phyloP scores from a whole-genome alignment of 2,113 vertebrate species.

The Syrmaticus mikado region DNA sequence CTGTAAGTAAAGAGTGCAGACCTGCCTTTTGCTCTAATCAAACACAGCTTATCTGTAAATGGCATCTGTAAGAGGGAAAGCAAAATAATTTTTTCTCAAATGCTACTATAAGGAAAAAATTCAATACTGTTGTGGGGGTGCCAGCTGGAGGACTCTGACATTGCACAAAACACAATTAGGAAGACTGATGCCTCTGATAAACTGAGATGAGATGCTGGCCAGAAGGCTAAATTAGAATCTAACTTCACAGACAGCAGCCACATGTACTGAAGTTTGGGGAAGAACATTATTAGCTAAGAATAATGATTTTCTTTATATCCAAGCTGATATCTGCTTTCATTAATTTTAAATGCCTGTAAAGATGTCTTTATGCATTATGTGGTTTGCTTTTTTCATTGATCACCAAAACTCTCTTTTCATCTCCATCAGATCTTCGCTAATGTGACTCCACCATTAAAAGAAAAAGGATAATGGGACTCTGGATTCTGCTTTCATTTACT shows the following conservation, averaged over 20 bases:
- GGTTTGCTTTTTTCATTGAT: not conserved
- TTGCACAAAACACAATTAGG: not conserved
- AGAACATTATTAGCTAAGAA: not conserved
- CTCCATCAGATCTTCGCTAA: not conserved
- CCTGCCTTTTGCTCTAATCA: not conserved
- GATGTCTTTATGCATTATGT: not conserved
- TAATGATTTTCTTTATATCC: not conserved
- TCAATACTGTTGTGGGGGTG: not conserved
- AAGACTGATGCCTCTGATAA: not conserved
- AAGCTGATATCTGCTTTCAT: not conserved
- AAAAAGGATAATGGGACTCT: not conserved
- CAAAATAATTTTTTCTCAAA: not conserved
- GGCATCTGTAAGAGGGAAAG: not conserved
- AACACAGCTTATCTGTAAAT: constrained; percentile 3
- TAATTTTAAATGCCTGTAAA: not conserved
- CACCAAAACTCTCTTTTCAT: not conserved
- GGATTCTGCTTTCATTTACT: not conserved
- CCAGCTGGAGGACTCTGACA: not conserved
- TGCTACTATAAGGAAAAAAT: not conserved
- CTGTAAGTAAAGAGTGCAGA: not conserved
- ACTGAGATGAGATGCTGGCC: not conserved
- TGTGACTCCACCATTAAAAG: not conserved
- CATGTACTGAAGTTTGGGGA: not conserved
- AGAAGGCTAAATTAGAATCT: not conserved
- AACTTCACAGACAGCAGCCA: not conserved